Conservation (phyloP, 2,888 invertebrate genomes). For the Caenorhabditis sp. region DNA sequence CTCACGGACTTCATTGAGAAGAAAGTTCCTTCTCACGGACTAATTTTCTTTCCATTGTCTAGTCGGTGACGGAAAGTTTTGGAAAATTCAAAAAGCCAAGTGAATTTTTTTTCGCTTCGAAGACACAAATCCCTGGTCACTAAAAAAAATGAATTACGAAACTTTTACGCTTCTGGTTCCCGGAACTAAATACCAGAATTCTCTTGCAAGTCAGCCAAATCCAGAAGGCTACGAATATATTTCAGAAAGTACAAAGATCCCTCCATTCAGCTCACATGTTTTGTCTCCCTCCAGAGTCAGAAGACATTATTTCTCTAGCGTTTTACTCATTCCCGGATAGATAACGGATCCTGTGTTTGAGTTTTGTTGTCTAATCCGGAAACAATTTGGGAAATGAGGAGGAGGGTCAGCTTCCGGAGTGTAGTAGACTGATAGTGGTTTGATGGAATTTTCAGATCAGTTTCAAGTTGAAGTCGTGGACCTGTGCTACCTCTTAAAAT, state of each 20-base stretch:
- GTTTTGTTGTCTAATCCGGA: conserved; percentile 1
- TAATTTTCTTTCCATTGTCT: not conserved
- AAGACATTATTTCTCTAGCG: not conserved
- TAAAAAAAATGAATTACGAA: no score
- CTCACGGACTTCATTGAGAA: not conserved
- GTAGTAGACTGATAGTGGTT: not conserved
- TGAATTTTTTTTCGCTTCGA: no score
- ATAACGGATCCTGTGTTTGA: not conserved
- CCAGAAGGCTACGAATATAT: not conserved
- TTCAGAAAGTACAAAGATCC: conserved; percentile 5
- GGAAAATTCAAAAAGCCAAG: not conserved
- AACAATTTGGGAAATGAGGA: not conserved
- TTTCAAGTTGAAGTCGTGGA: not conserved
- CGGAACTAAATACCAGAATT: conserved; percentile 1
- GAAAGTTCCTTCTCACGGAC: not conserved
- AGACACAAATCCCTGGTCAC: not conserved
- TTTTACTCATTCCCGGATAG: not conserved
- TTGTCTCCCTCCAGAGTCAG: conserved; percentile 1
- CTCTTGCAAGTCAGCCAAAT: conserved; percentile 2
- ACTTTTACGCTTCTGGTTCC: not conserved
- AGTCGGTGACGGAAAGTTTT: not conserved
- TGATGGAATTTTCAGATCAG: not conserved
- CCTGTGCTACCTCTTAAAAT: no score
- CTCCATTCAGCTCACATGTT: not conserved
- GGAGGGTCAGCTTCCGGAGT: conserved; percentile 10